Evolutionary conservation across 2,888 invertebrate genomes (phyloP), one percentile per base, ranked within the genome.

Genomic region (Drosophila atripex): DNA sequence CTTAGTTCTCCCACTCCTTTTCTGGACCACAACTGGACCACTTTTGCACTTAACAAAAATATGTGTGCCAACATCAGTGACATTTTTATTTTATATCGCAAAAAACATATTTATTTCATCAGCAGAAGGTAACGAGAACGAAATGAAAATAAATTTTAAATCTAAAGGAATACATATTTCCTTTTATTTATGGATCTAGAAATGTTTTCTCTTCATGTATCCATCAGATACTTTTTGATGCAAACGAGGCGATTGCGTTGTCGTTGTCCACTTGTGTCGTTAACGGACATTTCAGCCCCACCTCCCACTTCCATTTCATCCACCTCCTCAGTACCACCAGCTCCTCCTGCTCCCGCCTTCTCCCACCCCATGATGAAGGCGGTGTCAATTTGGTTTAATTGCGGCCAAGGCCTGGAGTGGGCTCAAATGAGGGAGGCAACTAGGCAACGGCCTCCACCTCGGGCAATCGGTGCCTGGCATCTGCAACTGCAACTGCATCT

Each of bases 321-420:
- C 46, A 52, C 16, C 45, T 32, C 38, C 35, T 18, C 18, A 49
- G 11, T 18, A 35, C 1, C 46, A 14, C 11, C 25, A 25, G 32
- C 28, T 32, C 52, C 57, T 14, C 39, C 8, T 57, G 38, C 43
- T 38, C 28, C n/a, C n/a, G n/a, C 18, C 18, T 39, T 16, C 23
- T 43, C 49, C 18, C 25, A n/a, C n/a, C n/a, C n/a, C n/a, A n/a
- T 32, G 41, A 12, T 46, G 58, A 58, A 47, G 63, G 70, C 73
- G 63, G 51, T 73, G 76, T 84, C 85, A 80, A 84, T 80, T 84
- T 80, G 71, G 75, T 73, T 87, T 85, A 78, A 86, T 88, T 88
- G 86, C 76, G 54, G 72, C 75, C 69, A 68, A 51, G 68, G 51
- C 35, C 52, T 69, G 72, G 63, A 63, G 61, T 71, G 69, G 51